Percentiles rank a stretch among this genome's conserved stretches.
Evolutionary conservation across 2,888 invertebrate genomes (phyloP).

Genomic region (Anoplius nigerrimus): DNA sequence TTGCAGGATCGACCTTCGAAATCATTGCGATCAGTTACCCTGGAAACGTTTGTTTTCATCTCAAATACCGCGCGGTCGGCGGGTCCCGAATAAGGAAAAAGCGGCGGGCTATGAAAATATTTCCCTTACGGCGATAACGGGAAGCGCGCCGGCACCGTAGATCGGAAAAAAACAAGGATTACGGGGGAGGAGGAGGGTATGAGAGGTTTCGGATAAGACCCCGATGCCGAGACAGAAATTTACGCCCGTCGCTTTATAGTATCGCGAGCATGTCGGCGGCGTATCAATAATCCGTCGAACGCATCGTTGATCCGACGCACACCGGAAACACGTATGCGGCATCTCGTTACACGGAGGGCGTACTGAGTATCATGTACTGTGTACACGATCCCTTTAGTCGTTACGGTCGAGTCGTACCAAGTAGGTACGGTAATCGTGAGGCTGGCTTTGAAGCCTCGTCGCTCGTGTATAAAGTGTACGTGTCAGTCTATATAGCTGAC

Average conservation of each 20-base stretch:
- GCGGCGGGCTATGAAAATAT: no score
- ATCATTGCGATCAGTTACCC: no score
- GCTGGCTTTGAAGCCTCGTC: constrained; percentile 38
- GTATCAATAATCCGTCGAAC: constrained; percentile 10
- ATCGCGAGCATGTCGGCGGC: background rate
- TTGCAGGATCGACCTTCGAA: no score
- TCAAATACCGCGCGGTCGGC: no score
- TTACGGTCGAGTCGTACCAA: constrained; percentile 26
- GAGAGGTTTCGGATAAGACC: no score
- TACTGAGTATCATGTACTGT: constrained; percentile 7
- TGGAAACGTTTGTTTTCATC: no score
- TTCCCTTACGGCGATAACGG: no score
- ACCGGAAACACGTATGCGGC: constrained; percentile 25
- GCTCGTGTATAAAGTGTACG: constrained; percentile 39
- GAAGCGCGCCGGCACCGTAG: no score
- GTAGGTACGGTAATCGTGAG: constrained; percentile 31
- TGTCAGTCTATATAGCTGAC: constrained; percentile 14
- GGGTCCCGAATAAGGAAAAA: no score
- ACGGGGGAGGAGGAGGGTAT: no score
- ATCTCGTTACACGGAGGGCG: constrained; percentile 28
- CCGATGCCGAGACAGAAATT: background rate
- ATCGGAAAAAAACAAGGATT: no score
- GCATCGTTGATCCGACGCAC: constrained; percentile 7
- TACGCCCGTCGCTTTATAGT: background rate
- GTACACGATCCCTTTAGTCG: constrained; percentile 29